These are phyloP conservation scores for Drosophila sp. DNA, from an alignment of 1,140 invertebrate species.

Conservation along the genomic window DNA sequence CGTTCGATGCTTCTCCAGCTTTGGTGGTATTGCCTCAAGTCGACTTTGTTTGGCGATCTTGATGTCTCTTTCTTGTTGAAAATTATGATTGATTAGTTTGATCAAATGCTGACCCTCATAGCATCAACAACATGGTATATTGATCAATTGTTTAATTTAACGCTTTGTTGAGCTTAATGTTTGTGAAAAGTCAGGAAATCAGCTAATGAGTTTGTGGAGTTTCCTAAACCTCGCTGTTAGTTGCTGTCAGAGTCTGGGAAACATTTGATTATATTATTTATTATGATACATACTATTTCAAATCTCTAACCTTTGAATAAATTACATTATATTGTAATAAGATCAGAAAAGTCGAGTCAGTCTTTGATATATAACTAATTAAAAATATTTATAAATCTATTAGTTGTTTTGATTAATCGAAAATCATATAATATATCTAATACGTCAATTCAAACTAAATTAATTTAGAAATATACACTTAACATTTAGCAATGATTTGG, in stretches of 20 bases:
- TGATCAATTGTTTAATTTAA: conserved; percentile 69
- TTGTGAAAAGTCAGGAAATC: neutral
- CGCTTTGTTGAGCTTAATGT: conserved; percentile 42
- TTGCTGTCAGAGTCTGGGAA: neutral
- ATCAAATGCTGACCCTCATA: conserved; percentile 45
- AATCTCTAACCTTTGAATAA: neutral
- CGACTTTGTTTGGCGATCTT: conserved; percentile 49
- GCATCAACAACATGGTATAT: conserved; percentile 10
- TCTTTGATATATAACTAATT: too few relatives aligned
- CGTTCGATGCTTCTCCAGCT: conserved; percentile 37
- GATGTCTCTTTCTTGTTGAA: conserved; percentile 57
- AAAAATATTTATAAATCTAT: too few relatives aligned
- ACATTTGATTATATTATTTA: neutral
- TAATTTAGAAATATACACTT: neutral
- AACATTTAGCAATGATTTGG: conserved; percentile 3
- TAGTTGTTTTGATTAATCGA: too few relatives aligned
- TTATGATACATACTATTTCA: neutral
- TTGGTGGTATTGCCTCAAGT: conserved; percentile 57
- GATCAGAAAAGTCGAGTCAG: neutral
- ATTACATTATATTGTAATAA: neutral
- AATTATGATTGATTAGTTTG: conserved; percentile 77
- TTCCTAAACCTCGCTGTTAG: neutral
- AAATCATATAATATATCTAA: too few relatives aligned
- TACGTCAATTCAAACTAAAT: too few relatives aligned
- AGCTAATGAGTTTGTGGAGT: neutral